These are phyloP conservation scores for Actinernus sp. DNA, from an alignment of 92 coral and sea anemone genomes.

Conservation along the genomic window DNA sequence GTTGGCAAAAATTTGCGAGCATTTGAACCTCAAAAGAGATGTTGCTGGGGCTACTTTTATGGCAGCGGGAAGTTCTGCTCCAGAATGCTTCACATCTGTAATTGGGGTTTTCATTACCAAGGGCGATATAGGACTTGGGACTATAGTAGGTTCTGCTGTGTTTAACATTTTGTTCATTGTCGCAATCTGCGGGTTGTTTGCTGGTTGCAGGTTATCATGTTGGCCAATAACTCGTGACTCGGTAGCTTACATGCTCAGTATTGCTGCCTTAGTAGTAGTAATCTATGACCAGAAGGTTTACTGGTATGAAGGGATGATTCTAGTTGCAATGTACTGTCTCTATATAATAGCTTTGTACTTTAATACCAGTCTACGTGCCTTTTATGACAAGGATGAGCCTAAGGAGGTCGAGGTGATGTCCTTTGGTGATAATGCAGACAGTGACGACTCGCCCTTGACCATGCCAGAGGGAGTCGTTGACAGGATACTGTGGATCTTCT, in stretches of 20 bases:
- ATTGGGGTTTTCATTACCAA: slow-evolving; percentile 85
- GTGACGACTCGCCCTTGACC: slow-evolving; percentile 45
- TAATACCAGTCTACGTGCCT: slow-evolving; percentile 35
- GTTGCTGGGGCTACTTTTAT: slow-evolving; percentile 94
- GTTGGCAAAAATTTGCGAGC: slow-evolving; percentile 60
- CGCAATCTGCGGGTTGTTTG: slow-evolving; percentile 73
- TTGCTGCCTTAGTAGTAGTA: slow-evolving; percentile 67
- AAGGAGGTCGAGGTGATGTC: slow-evolving; percentile 58
- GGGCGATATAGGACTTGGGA: slow-evolving; percentile 85
- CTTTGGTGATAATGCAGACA: slow-evolving; percentile 22
- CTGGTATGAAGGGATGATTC: slow-evolving; percentile 82
- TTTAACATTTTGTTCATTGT: slow-evolving; percentile 80
- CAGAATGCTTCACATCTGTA: slow-evolving; percentile 80
- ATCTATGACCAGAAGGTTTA: slow-evolving; percentile 71
- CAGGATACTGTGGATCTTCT: slow-evolving; percentile 48
- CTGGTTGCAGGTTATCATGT: slow-evolving; percentile 61
- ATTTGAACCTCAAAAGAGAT: slow-evolving; percentile 49
- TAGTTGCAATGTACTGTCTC: slow-evolving; percentile 65
- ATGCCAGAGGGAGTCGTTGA: slow-evolving; percentile 55
- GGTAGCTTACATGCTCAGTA: slow-evolving; percentile 52
- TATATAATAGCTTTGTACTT: slow-evolving; percentile 75
- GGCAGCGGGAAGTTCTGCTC: slow-evolving; percentile 89
- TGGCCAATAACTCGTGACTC: slow-evolving; percentile 87
- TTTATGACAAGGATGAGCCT: slow-evolving; percentile 30
- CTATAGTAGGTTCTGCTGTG: slow-evolving; percentile 81